A percentile compares a stretch with the other conserved stretches of the same genome.
phyloP scores from a whole-genome alignment of 2,888 invertebrate species.

The Perithous albicinctus region DNA sequence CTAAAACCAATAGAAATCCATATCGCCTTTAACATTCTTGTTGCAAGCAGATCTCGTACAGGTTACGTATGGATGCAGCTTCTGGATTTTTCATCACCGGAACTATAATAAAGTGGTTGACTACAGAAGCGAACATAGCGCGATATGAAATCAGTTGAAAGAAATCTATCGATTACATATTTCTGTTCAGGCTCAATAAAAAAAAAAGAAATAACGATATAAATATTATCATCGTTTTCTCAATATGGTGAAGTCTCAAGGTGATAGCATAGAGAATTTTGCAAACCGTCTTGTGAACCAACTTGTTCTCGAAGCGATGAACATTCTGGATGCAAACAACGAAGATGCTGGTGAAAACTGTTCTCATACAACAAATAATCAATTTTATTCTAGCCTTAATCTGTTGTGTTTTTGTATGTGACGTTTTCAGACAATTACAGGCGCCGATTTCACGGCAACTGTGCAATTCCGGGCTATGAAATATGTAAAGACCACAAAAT shows the following conservation, averaged over 20 bases:
- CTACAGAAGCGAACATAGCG: neutral
- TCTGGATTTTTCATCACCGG: neutral
- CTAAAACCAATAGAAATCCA: neutral
- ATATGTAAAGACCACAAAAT: constrained; percentile 21
- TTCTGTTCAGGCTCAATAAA: neutral
- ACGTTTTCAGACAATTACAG: constrained; percentile 4
- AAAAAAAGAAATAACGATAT: constrained; percentile 7
- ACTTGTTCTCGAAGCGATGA: constrained; percentile 74
- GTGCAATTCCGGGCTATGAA: neutral
- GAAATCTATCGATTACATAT: neutral
- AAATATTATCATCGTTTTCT: constrained; percentile 8
- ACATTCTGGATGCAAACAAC: constrained; percentile 59
- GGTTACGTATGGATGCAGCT: neutral
- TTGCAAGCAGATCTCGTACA: neutral
- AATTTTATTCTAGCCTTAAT: neutral
- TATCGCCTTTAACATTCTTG: neutral
- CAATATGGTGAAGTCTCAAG: constrained; percentile 49
- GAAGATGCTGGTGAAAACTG: constrained; percentile 36
- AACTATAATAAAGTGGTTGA: neutral
- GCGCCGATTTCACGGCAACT: constrained; percentile 2
- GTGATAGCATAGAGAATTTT: constrained; percentile 72
- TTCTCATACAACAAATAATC: neutral
- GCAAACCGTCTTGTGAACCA: constrained; percentile 74
- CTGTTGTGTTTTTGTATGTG: neutral
- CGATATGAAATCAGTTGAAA: neutral